phyloP scores from a whole-genome alignment of 2,888 invertebrate genomes.

The Trichogramma dendrolimi region DNA sequence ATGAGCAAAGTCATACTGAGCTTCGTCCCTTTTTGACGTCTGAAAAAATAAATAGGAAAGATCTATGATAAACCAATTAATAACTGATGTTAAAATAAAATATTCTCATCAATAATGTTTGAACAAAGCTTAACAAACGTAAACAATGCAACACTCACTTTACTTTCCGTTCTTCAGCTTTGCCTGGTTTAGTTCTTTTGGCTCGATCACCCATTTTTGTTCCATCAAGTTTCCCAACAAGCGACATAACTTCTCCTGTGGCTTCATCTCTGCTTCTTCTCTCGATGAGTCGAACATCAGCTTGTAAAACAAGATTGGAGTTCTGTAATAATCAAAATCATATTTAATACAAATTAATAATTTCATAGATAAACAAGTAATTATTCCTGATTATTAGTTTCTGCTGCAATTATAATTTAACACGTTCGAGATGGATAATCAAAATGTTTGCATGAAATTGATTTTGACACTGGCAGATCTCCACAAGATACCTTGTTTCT shows the following conservation, averaged over 20 bases:
- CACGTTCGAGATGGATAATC: no score
- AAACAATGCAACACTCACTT: conserved; percentile 61
- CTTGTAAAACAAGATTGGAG: conserved; percentile 99
- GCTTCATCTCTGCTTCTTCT: conserved; percentile 97
- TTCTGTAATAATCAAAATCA: conserved; percentile 64
- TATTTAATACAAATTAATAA: no score
- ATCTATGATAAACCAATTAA: not conserved
- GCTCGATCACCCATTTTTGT: conserved; percentile 97
- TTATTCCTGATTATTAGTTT: no score
- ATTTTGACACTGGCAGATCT: no score
- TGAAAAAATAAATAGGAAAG: conserved; percentile 42
- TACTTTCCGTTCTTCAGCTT: conserved; percentile 87
- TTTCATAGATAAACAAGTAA: no score
- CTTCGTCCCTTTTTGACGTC: conserved; percentile 85
- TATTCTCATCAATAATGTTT: not conserved
- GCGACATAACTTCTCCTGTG: conserved; percentile 95
- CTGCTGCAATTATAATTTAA: no score
- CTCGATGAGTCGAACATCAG: conserved; percentile 96
- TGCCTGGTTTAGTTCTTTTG: conserved; percentile 86
- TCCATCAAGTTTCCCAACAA: conserved; percentile 84
- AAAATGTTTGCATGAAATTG: no score
- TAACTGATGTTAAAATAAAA: not conserved
- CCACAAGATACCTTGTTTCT: no score
- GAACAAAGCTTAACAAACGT: not conserved
- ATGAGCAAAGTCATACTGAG: conserved; percentile 83